phyloP scores from a whole-genome alignment of 2,113 vertebrate species.

The Cyprinodon variegatus region DNA sequence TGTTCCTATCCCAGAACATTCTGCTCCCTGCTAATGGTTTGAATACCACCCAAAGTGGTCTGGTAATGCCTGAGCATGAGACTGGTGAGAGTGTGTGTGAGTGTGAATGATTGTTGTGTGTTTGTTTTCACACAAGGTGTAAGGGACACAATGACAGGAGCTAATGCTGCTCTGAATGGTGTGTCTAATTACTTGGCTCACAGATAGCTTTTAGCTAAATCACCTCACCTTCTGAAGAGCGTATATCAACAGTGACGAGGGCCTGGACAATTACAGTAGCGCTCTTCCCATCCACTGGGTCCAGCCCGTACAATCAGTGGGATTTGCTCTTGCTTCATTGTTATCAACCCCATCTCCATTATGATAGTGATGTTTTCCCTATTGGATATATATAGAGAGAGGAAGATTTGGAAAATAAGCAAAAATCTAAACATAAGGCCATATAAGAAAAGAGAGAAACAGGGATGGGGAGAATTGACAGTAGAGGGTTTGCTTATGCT shows the following conservation, averaged over 20 bases:
- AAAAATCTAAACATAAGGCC: conserved; percentile 47
- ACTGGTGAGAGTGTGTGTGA: conserved; percentile 28
- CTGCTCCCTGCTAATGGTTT: conserved; percentile 78
- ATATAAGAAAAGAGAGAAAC: conserved; percentile 55
- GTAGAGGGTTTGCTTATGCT: conserved; percentile 77
- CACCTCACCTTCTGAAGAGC: conserved; percentile 82
- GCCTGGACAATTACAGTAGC: conserved; percentile 84
- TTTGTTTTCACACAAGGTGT: conserved; percentile 42
- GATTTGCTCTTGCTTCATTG: conserved; percentile 80
- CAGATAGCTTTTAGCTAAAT: conserved; percentile 89
- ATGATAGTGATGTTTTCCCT: conserved; percentile 79
- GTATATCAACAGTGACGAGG: conserved; percentile 84
- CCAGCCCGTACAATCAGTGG: conserved; percentile 77
- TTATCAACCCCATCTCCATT: conserved; percentile 76
- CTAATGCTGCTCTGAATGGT: conserved; percentile 82
- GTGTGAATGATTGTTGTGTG: conserved; percentile 42
- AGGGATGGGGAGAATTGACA: conserved; percentile 54
- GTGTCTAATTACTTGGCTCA: conserved; percentile 85
- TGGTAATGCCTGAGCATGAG: conserved; percentile 56
- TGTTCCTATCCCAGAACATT: conserved; percentile 66
- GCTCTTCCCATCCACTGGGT: conserved; percentile 74
- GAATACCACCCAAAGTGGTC: conserved; percentile 78
- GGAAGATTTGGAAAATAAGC: conserved; percentile 38
- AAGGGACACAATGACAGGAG: conserved; percentile 59
- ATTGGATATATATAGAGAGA: conserved; percentile 45